phyloP scores from a whole-genome alignment of 2,113 vertebrate genomes.

The Hippocampus barbouri region DNA sequence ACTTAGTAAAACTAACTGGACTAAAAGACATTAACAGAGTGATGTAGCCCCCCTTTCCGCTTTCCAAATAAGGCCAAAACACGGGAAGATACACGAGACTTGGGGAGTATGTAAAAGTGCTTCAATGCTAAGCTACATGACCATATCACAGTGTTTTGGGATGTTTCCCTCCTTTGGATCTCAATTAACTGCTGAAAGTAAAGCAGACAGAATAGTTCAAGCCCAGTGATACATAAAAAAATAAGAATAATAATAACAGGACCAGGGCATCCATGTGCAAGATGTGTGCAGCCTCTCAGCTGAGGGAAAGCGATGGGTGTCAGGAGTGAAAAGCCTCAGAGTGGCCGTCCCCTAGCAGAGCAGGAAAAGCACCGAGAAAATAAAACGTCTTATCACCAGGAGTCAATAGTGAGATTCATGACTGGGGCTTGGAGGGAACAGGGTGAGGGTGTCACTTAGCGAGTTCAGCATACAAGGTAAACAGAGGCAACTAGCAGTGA shows the following conservation, averaged over 20 bases:
- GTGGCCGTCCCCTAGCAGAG: conserved; percentile 57
- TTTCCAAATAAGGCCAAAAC: conserved; percentile 19
- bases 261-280: conserved; percentile 51
- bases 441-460: conserved; percentile 13
- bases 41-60: not conserved
- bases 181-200: conserved; percentile 10
- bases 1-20: conserved; percentile 21
- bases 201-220: conserved; percentile 20
- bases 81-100: conserved; percentile 32
- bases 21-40: conserved; percentile 8
- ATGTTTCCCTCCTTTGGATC: conserved; percentile 43
- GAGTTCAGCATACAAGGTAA: conserved; percentile 18
- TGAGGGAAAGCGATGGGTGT: conserved; percentile 32
- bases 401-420: conserved; percentile 24
- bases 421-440: not conserved
- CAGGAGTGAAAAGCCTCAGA: conserved; percentile 62
- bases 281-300: conserved; percentile 35
- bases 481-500: conserved; percentile 1
- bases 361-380: conserved; percentile 54
- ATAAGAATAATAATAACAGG: conserved; percentile 14
- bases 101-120: conserved; percentile 49
- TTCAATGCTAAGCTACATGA: conserved; percentile 33
- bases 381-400: conserved; percentile 41
- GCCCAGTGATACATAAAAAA: conserved; percentile 28
- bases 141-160: conserved; percentile 65